Evolutionary conservation across 2,888 invertebrate species (phyloP), one percentile per base, ranked within the genome.

Genomic region (Eremobia ochroleuca): DNA sequence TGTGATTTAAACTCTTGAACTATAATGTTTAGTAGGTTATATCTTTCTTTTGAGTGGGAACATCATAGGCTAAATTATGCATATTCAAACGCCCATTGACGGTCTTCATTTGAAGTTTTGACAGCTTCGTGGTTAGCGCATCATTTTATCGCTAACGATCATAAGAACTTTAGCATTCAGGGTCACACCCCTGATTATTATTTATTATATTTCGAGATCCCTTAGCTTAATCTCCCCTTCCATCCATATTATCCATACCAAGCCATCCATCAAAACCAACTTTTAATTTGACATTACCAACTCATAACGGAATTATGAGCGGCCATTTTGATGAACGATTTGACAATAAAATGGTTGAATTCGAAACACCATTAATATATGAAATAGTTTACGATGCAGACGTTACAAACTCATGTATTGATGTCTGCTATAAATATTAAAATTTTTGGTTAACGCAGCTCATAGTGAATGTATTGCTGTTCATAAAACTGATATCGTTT

Each of bases 341-440:
- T 72, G 65, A 64, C 58, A 64, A 43, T 64, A 65, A 81, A 79
- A 70, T 79, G 73, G 67, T 72, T 67, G 37, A 76, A 73, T 83
- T 75, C 69, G 40, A 65, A 87, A 83, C 78, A 74, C 76, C 71
- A 85, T 80, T 77, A 81, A 85, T 82, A 74, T 40, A 71, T 74
- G 65, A 69, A 58, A 83, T 86, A 87, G 88, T 85, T 85, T 77
- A 61, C 49, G 67, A 76, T 81, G 69, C 81, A 73, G 79, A 81
- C 70, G 65, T 72, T 73, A 66, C 74, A 28, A 70, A 68, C 76
- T 77, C 72, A 15, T 37, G 21, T 86, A 85, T 82, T 84, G 73
- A 89, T 84, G 68, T 66, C 11, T 0, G 37, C 76, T 65, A 89
- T 88, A 84, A 85, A 89, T 88, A 89, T 84, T 88, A 81, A 89